phyloP scores from a whole-genome alignment of 1,140 invertebrate species.

The Platyscapa corneri region DNA sequence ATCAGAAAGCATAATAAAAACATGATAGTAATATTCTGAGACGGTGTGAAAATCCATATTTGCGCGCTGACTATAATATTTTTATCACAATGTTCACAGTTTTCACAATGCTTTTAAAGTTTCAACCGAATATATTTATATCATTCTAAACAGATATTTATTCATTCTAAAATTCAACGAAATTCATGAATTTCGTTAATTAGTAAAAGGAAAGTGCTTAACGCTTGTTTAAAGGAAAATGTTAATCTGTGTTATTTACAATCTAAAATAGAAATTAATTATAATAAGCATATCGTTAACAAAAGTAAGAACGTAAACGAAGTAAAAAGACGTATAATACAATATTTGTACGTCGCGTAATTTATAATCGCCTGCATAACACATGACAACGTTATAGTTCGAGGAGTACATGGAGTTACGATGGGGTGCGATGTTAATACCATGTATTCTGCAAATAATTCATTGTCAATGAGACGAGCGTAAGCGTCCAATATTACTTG shows the following conservation, averaged over 20 bases:
- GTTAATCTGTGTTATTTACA: neutral
- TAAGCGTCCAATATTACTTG: neutral
- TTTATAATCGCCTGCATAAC: neutral
- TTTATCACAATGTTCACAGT: neutral
- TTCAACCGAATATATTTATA: neutral
- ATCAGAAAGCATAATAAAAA: neutral
- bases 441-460: neutral
- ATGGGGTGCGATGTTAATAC: neutral
- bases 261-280: neutral
- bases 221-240: neutral
- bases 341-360: neutral
- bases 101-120: neutral
- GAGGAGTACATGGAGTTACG: neutral
- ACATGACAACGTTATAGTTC: neutral
- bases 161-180: conserved; percentile 13
- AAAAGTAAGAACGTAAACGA: neutral
- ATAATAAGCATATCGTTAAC: neutral
- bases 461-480: neutral
- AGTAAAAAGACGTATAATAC: neutral
- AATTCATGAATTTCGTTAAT: neutral
- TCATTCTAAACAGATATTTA: neutral
- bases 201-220: neutral
- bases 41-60: neutral
- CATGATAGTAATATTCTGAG: neutral
- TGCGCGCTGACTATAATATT: neutral